phyloP scores from a whole-genome alignment of 2,797 vertebrate species.

The Poeciliopsis gracilis region DNA sequence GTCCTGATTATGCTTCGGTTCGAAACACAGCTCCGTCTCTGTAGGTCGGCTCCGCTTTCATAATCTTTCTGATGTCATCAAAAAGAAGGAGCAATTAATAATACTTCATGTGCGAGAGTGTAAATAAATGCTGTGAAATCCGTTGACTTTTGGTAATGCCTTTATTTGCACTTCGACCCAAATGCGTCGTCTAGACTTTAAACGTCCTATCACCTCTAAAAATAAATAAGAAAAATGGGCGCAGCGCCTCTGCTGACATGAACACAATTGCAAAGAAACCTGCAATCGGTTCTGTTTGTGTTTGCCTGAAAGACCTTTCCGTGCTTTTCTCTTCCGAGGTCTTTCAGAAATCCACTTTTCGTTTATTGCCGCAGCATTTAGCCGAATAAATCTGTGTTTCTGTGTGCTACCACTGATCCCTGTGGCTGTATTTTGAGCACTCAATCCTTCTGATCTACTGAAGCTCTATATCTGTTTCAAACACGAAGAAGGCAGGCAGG shows the following conservation, averaged over 20 bases:
- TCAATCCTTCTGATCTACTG: constrained; percentile 17
- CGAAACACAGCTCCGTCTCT: neutral
- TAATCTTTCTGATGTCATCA: neutral
- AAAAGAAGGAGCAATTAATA: neutral
- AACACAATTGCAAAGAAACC: neutral
- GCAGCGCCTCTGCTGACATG: neutral
- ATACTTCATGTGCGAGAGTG: neutral
- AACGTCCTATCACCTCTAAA: neutral
- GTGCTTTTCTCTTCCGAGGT: neutral
- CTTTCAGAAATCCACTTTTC: neutral
- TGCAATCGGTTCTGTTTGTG: neutral
- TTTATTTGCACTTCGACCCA: neutral
- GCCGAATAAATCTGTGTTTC: constrained; percentile 4
- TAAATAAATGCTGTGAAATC: neutral
- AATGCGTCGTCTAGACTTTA: neutral
- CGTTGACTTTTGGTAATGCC: too few relatives aligned
- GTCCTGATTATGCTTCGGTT: neutral
- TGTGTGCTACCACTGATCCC: constrained; percentile 16
- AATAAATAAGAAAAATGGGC: neutral
- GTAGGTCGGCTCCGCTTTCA: neutral
- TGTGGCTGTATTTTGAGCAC: constrained; percentile 35
- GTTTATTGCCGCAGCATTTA: neutral
- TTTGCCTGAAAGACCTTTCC: neutral
- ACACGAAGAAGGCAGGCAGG: neutral
- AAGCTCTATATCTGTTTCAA: constrained; percentile 1